phyloP scores from a whole-genome alignment of 2,113 vertebrate genomes.

The Pelecanus crispus region DNA sequence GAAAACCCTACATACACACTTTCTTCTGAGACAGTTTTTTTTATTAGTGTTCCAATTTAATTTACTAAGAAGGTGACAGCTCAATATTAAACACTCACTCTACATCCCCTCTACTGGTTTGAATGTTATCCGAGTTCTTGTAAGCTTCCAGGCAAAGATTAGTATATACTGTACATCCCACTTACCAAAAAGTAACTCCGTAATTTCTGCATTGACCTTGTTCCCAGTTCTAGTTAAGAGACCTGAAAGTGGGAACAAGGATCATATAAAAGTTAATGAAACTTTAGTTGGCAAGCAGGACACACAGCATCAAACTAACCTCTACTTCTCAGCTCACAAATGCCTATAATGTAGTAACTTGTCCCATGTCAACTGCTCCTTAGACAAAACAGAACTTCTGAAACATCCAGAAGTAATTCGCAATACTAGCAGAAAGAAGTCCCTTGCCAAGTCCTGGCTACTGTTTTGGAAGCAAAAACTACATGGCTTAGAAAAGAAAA shows the following conservation, averaged over 20 bases:
- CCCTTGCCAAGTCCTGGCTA: neutral
- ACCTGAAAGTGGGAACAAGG: conserved; percentile 65
- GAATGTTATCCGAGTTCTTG: conserved; percentile 22
- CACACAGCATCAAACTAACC: conserved; percentile 57
- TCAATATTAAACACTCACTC: neutral
- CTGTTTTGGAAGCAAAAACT: conserved; percentile 9
- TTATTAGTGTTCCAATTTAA: neutral
- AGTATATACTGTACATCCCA: conserved; percentile 60
- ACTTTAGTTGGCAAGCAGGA: conserved; percentile 57
- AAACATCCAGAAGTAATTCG: neutral
- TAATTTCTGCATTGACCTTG: conserved; percentile 66
- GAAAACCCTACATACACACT: neutral
- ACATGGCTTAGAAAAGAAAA: neutral
- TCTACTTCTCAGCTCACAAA: conserved; percentile 47
- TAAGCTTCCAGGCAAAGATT: conserved; percentile 58
- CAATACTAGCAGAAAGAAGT: neutral
- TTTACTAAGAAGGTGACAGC: neutral
- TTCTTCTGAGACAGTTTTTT: neutral
- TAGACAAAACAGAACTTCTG: neutral
- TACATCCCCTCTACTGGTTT: neutral
- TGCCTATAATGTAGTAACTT: neutral
- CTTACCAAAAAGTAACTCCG: conserved; percentile 62
- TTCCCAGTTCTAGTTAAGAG: conserved; percentile 66
- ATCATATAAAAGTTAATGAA: conserved; percentile 64
- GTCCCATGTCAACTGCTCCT: conserved; percentile 13